Percentiles rank a stretch among this genome's conserved stretches.
Conservation (phyloP, 2,888 invertebrate genomes). For the Tenthredo livida region DNA sequence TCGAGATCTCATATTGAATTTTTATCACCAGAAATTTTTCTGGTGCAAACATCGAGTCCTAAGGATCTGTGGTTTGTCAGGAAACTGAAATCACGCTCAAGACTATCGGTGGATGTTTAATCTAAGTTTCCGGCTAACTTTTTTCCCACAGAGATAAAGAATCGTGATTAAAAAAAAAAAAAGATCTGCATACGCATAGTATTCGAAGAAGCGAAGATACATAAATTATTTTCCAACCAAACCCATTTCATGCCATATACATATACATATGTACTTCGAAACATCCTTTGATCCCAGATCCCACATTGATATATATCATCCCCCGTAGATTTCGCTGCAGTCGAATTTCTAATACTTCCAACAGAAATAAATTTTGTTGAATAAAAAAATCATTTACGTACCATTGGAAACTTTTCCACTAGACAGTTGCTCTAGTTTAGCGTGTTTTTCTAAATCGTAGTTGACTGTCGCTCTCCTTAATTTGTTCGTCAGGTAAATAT, state of each 20-base stretch:
- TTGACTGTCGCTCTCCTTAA: slow-evolving; percentile 61
- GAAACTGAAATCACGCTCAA: neutral
- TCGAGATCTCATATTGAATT: neutral
- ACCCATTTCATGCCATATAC: neutral
- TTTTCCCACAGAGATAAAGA: slow-evolving; percentile 37
- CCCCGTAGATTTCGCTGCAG: neutral
- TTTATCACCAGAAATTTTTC: neutral
- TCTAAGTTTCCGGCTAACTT: slow-evolving; percentile 16
- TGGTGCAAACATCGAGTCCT: neutral
- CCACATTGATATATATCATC: neutral
- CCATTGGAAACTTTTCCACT: slow-evolving; percentile 33
- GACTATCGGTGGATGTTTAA: slow-evolving; percentile 18
- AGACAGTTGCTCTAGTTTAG: slow-evolving; percentile 70
- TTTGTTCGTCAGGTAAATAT: slow-evolving; percentile 79
- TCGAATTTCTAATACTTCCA: neutral
- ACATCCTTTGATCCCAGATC: neutral
- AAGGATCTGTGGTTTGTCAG: neutral
- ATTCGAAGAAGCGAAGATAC: slow-evolving; percentile 2
- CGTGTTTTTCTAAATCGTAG: slow-evolving; percentile 74
- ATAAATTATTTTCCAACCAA: neutral
- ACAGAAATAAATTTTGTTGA: neutral
- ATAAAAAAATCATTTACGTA: neutral
- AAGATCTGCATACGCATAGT: neutral
- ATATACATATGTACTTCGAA: neutral
- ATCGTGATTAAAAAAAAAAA: neutral